Percentiles rank a stretch among this genome's conserved stretches.
phyloP scores from a whole-genome alignment of 1,140 invertebrate species.

The Hypothenemus hampei region DNA sequence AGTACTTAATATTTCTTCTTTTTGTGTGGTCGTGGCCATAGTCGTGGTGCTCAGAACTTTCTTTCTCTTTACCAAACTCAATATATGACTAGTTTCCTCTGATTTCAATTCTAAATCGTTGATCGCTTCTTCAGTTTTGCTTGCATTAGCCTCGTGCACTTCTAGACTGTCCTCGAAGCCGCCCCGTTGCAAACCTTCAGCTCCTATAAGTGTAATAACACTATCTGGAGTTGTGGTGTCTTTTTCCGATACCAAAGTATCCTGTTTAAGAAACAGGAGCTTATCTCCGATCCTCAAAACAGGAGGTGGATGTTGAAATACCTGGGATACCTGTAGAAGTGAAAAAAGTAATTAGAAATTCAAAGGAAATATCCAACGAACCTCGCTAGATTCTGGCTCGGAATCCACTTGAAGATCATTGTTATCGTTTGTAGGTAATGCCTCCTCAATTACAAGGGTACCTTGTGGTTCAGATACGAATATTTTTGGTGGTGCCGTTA shows the following conservation, averaged over 20 bases:
- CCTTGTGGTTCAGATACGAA: constrained; percentile 29
- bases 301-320: constrained; percentile 44
- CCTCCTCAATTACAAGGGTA: constrained; percentile 40
- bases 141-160: constrained; percentile 31
- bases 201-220: constrained; percentile 46
- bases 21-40: neutral
- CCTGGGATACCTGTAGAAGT: constrained; percentile 32
- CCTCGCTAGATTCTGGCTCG: constrained; percentile 41
- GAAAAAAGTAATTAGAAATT: too few relatives aligned
- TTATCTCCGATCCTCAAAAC: constrained; percentile 46
- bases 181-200: constrained; percentile 45
- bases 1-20: constrained; percentile 3
- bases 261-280: constrained; percentile 43
- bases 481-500: constrained; percentile 37
- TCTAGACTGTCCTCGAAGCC: constrained; percentile 38
- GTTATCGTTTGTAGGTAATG: constrained; percentile 15
- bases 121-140: neutral
- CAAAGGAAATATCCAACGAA: neutral
- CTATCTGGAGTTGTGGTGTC: constrained; percentile 40
- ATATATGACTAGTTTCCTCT: constrained; percentile 32
- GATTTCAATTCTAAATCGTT: constrained; percentile 29
- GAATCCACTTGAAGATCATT: constrained; percentile 45
- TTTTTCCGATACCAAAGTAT: constrained; percentile 42
- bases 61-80: constrained; percentile 33
- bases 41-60: neutral